phyloP scores from a whole-genome alignment of 2,797 vertebrate species.

The Takifugu rubripes region DNA sequence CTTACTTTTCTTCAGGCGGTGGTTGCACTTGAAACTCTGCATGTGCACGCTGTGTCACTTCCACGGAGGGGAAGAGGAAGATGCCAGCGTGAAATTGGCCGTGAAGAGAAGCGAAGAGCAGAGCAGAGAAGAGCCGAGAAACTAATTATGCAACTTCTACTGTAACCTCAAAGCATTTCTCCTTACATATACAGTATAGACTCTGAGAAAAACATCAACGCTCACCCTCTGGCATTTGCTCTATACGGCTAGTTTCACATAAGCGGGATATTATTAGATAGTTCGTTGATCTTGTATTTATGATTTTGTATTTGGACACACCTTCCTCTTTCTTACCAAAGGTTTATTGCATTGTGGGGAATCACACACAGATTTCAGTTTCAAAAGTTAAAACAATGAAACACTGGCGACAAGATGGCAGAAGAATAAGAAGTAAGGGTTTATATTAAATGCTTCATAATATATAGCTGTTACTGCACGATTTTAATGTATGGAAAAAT shows the following conservation, averaged over 20 bases:
- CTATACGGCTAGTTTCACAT: slow-evolving; percentile 28
- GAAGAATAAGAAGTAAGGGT: too few relatives aligned
- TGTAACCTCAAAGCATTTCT: slow-evolving; percentile 38
- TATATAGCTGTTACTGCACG: background rate
- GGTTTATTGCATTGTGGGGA: too few relatives aligned
- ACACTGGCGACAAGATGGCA: too few relatives aligned
- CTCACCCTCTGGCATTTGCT: slow-evolving; percentile 40
- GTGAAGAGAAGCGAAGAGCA: slow-evolving; percentile 33
- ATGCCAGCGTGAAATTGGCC: slow-evolving; percentile 46
- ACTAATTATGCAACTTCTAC: slow-evolving; percentile 38
- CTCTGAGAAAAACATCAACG: slow-evolving; percentile 24
- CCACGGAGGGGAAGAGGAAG: slow-evolving; percentile 27
- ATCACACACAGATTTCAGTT: too few relatives aligned
- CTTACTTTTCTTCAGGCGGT: slow-evolving; percentile 19
- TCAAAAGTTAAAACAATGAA: too few relatives aligned
- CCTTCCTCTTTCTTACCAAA: too few relatives aligned
- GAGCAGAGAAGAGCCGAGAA: slow-evolving; percentile 43
- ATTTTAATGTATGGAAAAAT: background rate
- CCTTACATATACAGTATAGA: slow-evolving; percentile 17
- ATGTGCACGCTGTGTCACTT: slow-evolving; percentile 39
- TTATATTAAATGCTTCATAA: too few relatives aligned
- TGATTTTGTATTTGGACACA: too few relatives aligned
- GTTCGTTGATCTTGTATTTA: background rate
- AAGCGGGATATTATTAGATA: slow-evolving; percentile 1
- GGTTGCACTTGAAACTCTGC: slow-evolving; percentile 26